phyloP scores from a whole-genome alignment of 1,140 invertebrate species.

The Sycobia sp. region DNA sequence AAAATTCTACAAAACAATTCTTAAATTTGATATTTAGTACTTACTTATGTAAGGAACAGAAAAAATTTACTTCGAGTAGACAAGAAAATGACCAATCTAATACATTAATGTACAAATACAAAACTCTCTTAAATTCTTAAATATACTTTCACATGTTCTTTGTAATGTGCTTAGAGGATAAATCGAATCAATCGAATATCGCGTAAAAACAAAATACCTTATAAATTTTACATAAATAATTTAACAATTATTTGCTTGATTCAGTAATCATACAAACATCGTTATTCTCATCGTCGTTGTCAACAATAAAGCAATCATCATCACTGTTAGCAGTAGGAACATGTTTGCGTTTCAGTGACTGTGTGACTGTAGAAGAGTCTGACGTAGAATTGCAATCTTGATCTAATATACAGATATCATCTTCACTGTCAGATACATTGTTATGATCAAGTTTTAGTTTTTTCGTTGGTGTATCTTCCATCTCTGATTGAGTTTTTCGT shows the following conservation, averaged over 20 bases:
- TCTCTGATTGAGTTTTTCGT: slow-evolving; percentile 39
- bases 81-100: neutral
- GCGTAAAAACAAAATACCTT: slow-evolving; percentile 2
- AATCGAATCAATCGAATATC: neutral
- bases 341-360: neutral
- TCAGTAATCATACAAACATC: slow-evolving; percentile 13
- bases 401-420: slow-evolving; percentile 58
- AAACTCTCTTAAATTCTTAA: slow-evolving; percentile 3
- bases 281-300: slow-evolving; percentile 14
- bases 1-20: no score
- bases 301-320: slow-evolving; percentile 31
- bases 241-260: neutral
- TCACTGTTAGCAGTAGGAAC: slow-evolving; percentile 11
- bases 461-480: slow-evolving; percentile 39
- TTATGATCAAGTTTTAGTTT: slow-evolving; percentile 47
- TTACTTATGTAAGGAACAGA: no score
- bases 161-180: neutral
- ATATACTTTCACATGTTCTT: neutral
- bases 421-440: slow-evolving; percentile 45
- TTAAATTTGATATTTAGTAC: no score
- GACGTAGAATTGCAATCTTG: slow-evolving; percentile 41
- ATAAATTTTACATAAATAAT: no score
- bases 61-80: no score
- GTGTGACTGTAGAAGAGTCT: neutral
- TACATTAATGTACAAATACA: neutral